These are phyloP conservation scores for Paramisgurnus dabryanus DNA, from an alignment of 2,113 vertebrate species.

Conservation along the genomic window DNA sequence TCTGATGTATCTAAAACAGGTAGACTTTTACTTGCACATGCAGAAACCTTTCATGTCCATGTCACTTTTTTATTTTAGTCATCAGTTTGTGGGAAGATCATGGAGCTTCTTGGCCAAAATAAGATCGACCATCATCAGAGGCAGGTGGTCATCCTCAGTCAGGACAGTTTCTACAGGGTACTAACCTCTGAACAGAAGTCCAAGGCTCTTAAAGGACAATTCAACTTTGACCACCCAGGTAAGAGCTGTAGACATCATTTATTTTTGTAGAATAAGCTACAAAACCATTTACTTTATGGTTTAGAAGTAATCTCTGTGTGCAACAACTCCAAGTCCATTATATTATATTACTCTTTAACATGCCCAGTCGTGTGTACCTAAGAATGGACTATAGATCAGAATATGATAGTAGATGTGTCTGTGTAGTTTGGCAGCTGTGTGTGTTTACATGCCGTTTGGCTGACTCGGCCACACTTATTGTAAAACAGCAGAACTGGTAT, in stretches of 20 bases:
- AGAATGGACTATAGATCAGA: not conserved
- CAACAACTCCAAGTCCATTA: not conserved
- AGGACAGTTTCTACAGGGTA: constrained; percentile 97
- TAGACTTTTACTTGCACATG: too few relatives aligned
- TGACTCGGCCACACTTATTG: not conserved
- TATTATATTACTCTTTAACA: not conserved
- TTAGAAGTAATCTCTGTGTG: not conserved
- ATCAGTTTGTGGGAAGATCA: constrained; percentile 94
- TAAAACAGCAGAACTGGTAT: not conserved
- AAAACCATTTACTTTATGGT: not conserved
- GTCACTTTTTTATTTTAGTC: constrained; percentile 75
- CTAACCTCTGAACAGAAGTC: constrained; percentile 94
- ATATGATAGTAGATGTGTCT: not conserved
- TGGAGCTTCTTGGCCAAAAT: constrained; percentile 96
- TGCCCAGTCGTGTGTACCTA: not conserved
- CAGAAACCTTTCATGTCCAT: not conserved
- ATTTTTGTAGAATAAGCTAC: not conserved
- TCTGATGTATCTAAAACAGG: too few relatives aligned
- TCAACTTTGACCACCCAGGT: constrained; percentile 99
- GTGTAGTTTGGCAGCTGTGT: constrained; percentile 26
- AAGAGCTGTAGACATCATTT: constrained; percentile 22
- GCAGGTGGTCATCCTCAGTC: constrained; percentile 97
- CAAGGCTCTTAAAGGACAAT: constrained; percentile 94
- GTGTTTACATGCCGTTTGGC: not conserved
- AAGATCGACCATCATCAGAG: constrained; percentile 94